Conservation (phyloP, 2,888 invertebrate species). For the Habrosyne pyritoides region DNA sequence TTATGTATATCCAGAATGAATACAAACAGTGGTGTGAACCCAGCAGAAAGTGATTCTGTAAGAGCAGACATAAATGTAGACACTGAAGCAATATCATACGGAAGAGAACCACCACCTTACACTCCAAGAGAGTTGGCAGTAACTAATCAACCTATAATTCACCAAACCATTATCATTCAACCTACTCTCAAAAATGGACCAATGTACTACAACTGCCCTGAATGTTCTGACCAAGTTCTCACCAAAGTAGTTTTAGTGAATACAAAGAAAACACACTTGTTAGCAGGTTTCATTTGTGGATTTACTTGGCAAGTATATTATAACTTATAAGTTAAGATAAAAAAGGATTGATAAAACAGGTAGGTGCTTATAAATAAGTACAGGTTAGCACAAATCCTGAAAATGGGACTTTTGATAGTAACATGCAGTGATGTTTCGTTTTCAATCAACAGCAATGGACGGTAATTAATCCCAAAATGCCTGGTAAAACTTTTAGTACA, state of each 20-base stretch:
- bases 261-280: constrained; percentile 68
- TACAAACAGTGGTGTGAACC: constrained; percentile 38
- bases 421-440: no score
- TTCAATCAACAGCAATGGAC: no score
- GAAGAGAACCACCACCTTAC: constrained; percentile 65
- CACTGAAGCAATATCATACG: constrained; percentile 33
- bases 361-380: no score
- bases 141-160: constrained; percentile 45
- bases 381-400: no score
- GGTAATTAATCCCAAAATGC: no score
- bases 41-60: constrained; percentile 28
- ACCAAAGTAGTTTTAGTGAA: constrained; percentile 68
- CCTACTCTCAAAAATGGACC: constrained; percentile 54
- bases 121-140: constrained; percentile 25
- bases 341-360: background rate
- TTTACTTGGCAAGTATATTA: constrained; percentile 62
- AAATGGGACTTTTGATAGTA: no score
- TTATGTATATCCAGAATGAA: constrained; percentile 37
- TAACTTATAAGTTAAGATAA: background rate
- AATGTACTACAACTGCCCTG: constrained; percentile 57
- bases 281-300: constrained; percentile 74
- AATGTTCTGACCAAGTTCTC: constrained; percentile 57
- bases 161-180: constrained; percentile 59
- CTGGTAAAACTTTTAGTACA: no score
- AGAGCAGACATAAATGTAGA: constrained; percentile 36